Evolutionary conservation across 2,113 vertebrate genomes (phyloP).

Genomic region (Eptesicus fuscus): DNA sequence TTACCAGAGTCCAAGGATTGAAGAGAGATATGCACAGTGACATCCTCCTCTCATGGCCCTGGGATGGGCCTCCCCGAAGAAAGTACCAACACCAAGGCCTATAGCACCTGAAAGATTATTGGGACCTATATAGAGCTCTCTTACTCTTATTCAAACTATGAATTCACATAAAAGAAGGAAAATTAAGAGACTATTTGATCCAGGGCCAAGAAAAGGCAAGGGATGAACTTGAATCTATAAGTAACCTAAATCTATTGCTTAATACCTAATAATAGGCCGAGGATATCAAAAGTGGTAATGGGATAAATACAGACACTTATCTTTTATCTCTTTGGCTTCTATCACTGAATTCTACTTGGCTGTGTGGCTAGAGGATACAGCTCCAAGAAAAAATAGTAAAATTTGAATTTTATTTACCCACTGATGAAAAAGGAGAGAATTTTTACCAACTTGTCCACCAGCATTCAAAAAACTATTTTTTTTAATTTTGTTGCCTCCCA

Average conservation of each 20-base stretch:
- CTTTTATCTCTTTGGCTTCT: conserved; percentile 20
- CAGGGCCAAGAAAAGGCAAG: background rate
- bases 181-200: background rate
- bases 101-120: background rate
- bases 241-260: background rate
- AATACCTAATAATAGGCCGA: background rate
- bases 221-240: background rate
- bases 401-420: conserved; percentile 8
- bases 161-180: background rate
- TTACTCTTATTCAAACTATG: background rate
- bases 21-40: background rate
- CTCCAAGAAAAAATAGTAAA: conserved; percentile 30
- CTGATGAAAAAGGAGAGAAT: background rate
- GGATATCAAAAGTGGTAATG: background rate
- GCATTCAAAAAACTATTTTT: background rate
- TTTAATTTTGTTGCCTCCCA: background rate
- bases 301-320: conserved; percentile 33
- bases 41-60: background rate
- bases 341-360: background rate
- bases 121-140: background rate
- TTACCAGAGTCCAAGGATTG: background rate
- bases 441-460: background rate
- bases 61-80: background rate
- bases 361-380: background rate
- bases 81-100: background rate